phyloP scores from a whole-genome alignment of 2,888 invertebrate species.

The Cryptophagus acutangulus region DNA sequence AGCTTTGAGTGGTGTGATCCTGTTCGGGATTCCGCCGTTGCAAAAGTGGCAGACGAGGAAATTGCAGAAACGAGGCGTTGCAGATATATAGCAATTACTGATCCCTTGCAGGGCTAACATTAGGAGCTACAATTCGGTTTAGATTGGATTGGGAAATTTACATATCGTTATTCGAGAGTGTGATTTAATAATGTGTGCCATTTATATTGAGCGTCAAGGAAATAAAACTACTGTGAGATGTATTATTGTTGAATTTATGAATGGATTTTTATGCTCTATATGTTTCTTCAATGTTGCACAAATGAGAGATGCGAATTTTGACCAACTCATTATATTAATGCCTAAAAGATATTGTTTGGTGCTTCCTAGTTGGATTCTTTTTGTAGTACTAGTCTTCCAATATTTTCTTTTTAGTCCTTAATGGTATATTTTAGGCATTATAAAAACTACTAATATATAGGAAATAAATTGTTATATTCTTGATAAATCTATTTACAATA shows the following conservation, averaged over 20 bases:
- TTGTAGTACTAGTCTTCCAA: too few relatives aligned
- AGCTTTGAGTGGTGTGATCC: conserved; percentile 79
- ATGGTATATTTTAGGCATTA: conserved; percentile 4
- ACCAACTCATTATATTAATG: too few relatives aligned
- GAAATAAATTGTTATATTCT: conserved; percentile 17
- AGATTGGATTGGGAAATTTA: conserved; percentile 5
- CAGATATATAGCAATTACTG: conserved; percentile 39
- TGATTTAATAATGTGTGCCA: too few relatives aligned
- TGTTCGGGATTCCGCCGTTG: conserved; percentile 75
- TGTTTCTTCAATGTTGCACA: too few relatives aligned
- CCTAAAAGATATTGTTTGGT: too few relatives aligned
- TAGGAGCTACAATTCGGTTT: conserved; percentile 15
- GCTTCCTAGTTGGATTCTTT: too few relatives aligned
- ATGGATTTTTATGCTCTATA: too few relatives aligned
- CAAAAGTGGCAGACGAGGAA: conserved; percentile 50
- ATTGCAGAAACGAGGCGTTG: conserved; percentile 16
- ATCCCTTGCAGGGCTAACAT: conserved; percentile 9
- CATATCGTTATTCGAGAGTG: not conserved
- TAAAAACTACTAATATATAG: conserved; percentile 5
- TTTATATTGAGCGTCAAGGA: too few relatives aligned
- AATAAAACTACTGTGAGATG: too few relatives aligned
- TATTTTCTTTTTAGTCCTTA: too few relatives aligned
- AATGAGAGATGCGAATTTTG: too few relatives aligned
- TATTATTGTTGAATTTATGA: too few relatives aligned
- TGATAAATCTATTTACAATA: conserved; percentile 21